Base-by-base conservation (phyloP, 2,888 invertebrate species). In the Eurytoma adleriae region DNA sequence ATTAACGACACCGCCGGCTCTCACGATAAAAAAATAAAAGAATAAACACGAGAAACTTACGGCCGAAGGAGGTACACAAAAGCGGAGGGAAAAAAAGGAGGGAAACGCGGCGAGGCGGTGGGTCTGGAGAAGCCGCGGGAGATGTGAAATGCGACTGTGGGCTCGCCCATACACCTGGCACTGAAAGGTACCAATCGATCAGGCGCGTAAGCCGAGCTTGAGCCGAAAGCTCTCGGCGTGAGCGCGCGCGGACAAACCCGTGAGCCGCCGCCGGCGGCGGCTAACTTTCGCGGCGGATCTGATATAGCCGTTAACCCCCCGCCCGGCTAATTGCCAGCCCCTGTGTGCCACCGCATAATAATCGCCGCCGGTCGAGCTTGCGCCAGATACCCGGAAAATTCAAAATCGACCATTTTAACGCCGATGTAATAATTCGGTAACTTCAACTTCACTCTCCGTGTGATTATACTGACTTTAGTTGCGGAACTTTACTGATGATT, bases 171-270 rank as follows among this genome's bases (percentile, higher is more conserved):
- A 85, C 84, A 86, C 89, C 90, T 89, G 89, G 90, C 84, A 90
- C 90, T 85, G 87, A 86, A 88, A 86, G 90, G 90, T 86, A 90
- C 90, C 87, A 90, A 90, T 90, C 90, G 86, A 90, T 90, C 88
- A 70, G 70, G 30, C 61, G 27, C 56, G 59, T 50, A 20, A 40
- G 40, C 40, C 61, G 59, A 30, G 54, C 69, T 56, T 68, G 13
- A 30, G 72, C 62, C 62, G 61, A 48, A 24, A 40, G 40, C 59
- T 24, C 20, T 16, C 7, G 0, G 59, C 40, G 2, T 24, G 18
- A 69, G 54, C 54, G 18, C 12, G 56, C 24, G 56, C 57, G n/a
- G 40, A n/a, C 64, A 64, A 64, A 40, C 64, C 30, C 57, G n/a
- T 30, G 16, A 52, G 16, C 16, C n/a, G 64, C 16, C 64, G 48